Conservation (phyloP, 2,888 invertebrate genomes). For the Mechanitis mazaeus region DNA sequence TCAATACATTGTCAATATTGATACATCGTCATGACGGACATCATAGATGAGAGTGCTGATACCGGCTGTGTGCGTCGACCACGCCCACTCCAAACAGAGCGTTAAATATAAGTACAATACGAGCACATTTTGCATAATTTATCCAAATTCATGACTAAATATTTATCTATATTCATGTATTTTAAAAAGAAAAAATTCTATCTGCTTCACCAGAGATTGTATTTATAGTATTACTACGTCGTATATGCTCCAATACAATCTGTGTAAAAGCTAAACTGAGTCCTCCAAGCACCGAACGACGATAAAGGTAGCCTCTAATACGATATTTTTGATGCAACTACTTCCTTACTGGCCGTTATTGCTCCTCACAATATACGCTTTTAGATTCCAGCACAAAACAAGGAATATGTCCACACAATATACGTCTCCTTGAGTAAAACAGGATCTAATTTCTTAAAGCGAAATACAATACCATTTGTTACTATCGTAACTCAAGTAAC, state of each 20-base stretch:
- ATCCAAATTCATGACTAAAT: conserved; percentile 68
- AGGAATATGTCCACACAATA: conserved; percentile 7
- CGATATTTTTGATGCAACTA: conserved; percentile 56
- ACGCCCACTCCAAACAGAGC: conserved; percentile 37
- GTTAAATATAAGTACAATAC: conserved; percentile 60
- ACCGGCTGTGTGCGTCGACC: conserved; percentile 33
- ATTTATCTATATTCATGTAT: conserved; percentile 75
- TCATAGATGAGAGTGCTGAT: conserved; percentile 22
- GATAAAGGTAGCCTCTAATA: conserved; percentile 55
- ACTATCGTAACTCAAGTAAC: conserved; percentile 51
- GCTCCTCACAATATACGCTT: conserved; percentile 31
- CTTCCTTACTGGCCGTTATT: conserved; percentile 43
- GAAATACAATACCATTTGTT: conserved; percentile 40
- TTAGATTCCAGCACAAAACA: conserved; percentile 27
- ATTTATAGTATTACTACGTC: conserved; percentile 61
- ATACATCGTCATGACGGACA: conserved; percentile 22
- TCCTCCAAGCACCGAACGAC: conserved; percentile 40
- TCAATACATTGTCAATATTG: conserved; percentile 23
- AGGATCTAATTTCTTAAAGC: conserved; percentile 22
- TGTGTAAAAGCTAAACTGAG: conserved; percentile 59
- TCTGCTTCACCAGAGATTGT: conserved; percentile 62
- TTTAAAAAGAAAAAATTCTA: conserved; percentile 65
- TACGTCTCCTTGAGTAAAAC: conserved; percentile 17
- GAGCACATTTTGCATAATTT: conserved; percentile 72
- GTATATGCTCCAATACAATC: conserved; percentile 67